These are phyloP conservation scores for Butastur rufipennis DNA, from an alignment of 2,113 vertebrate genomes.

Conservation along the genomic window DNA sequence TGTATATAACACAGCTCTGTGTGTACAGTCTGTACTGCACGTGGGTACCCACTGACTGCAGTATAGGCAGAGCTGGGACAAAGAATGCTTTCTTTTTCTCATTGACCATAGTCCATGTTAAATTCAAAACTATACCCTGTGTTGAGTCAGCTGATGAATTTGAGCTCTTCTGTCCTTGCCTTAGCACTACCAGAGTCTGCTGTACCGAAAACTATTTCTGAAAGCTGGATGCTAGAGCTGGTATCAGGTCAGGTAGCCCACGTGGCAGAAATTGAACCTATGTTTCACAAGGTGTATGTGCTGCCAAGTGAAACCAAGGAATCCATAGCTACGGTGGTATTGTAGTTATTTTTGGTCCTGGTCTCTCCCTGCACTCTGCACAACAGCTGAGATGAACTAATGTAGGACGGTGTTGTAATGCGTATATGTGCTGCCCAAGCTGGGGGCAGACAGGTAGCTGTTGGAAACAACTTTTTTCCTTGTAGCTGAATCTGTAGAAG, in stretches of 20 bases:
- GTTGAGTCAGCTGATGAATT: background rate
- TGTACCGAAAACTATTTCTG: background rate
- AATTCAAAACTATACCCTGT: background rate
- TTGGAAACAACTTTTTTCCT: background rate
- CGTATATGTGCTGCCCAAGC: background rate
- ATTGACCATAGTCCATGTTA: background rate
- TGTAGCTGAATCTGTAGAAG: background rate
- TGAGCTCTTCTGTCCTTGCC: background rate
- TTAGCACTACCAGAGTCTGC: background rate
- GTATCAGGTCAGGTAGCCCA: background rate
- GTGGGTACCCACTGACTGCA: background rate
- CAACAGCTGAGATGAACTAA: background rate
- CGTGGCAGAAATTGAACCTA: background rate
- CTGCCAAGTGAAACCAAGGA: background rate
- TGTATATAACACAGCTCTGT: background rate
- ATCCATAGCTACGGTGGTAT: background rate
- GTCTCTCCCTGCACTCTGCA: background rate
- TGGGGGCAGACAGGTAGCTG: background rate
- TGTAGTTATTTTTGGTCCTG: background rate
- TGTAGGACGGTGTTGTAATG: fast-evolving
- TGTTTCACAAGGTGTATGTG: background rate
- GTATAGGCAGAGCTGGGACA: background rate
- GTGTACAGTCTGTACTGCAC: background rate
- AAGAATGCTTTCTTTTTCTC: background rate
- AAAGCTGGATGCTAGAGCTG: background rate